phyloP scores from a whole-genome alignment of 2,797 vertebrate species.

The Chelonia mydas region DNA sequence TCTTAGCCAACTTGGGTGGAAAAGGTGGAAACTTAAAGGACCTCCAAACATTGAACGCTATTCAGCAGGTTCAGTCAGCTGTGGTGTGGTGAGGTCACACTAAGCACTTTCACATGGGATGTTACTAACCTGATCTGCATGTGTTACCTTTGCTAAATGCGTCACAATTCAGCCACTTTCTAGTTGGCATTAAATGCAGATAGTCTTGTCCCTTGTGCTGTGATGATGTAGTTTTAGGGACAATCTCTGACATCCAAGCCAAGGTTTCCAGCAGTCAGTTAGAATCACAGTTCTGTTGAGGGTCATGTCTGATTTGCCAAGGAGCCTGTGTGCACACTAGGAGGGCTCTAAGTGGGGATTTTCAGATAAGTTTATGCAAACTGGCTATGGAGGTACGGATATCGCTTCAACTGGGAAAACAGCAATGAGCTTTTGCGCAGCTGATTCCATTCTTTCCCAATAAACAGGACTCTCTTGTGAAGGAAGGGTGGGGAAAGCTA shows the following conservation, averaged over 20 bases:
- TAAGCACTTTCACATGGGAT: neutral
- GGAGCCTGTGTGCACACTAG: fast-evolving
- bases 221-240: fast-evolving
- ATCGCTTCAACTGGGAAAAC: neutral
- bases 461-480: neutral
- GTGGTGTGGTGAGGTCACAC: neutral
- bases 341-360: neutral
- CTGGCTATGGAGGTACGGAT: neutral
- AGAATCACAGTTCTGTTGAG: neutral
- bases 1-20: neutral
- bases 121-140: constrained; percentile 36
- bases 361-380: neutral
- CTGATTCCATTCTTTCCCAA: constrained; percentile 13
- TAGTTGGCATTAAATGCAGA: neutral
- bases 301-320: constrained; percentile 1
- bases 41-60: neutral
- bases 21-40: neutral
- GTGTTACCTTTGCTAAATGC: constrained; percentile 32
- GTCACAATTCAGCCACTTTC: neutral
- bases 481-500: neutral
- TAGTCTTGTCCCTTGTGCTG: neutral
- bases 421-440: constrained; percentile 56
- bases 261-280: neutral
- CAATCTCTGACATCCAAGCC: neutral
- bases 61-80: neutral